A percentile compares a stretch with the other conserved stretches of the same genome.
Evolutionary conservation across 2,113 vertebrate species (phyloP).

Genomic region (Poicephalus gulielmi): DNA sequence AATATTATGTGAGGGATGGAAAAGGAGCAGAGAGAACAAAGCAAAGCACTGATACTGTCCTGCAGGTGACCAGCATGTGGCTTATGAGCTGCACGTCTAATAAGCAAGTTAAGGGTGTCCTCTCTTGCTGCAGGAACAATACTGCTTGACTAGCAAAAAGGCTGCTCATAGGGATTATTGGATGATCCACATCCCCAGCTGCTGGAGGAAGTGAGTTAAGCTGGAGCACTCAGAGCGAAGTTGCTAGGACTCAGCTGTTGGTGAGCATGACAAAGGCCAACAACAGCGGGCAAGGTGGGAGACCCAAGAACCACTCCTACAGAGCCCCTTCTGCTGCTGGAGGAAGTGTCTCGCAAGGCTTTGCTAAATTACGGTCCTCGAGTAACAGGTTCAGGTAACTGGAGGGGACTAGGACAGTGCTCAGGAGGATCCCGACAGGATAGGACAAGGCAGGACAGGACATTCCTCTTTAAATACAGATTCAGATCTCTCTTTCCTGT

Average conservation of each 20-base stretch:
- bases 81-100: neutral
- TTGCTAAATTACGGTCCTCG: neutral
- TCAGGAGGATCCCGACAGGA: neutral
- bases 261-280: neutral
- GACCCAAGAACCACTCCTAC: neutral
- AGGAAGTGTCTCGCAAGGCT: neutral
- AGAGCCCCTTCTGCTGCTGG: neutral
- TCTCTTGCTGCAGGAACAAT: neutral
- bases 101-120: neutral
- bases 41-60: neutral
- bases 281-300: neutral
- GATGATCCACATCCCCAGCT: neutral
- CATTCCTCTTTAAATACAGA: neutral
- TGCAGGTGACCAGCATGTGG: neutral
- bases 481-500: neutral
- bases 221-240: neutral
- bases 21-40: neutral
- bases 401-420: neutral
- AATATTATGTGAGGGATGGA: neutral
- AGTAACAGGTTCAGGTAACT: neutral
- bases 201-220: neutral
- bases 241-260: neutral
- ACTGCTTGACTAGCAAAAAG: neutral
- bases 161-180: neutral
- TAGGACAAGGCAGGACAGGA: neutral